Percentiles rank a stretch among this genome's conserved stretches.
Evolutionary conservation across 2,113 vertebrate species (phyloP).

Genomic region (Proterorhinus semilunaris): DNA sequence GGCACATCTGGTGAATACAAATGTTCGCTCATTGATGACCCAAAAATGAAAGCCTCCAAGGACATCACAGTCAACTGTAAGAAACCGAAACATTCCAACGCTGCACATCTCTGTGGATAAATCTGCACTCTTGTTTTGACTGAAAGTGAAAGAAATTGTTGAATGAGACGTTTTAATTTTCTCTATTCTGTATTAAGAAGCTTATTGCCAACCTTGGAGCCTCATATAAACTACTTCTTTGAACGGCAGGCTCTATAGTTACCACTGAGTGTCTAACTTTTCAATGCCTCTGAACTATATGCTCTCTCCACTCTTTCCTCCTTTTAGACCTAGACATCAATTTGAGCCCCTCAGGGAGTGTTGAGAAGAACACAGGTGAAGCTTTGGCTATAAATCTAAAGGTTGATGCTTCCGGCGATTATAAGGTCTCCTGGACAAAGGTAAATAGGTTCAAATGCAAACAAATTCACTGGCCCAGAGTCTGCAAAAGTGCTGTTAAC

Average conservation of each 20-base stretch:
- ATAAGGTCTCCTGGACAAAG: conserved; percentile 87
- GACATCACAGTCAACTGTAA: conserved; percentile 89
- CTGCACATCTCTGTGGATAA: neutral
- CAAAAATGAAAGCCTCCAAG: conserved; percentile 71
- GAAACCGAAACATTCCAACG: conserved; percentile 42
- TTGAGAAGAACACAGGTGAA: conserved; percentile 81
- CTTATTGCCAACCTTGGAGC: conserved; percentile 38
- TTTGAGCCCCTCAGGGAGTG: conserved; percentile 80
- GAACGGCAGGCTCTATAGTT: conserved; percentile 41
- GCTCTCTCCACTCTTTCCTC: conserved; percentile 42
- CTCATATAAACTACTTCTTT: conserved; percentile 54
- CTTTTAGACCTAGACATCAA: conserved; percentile 87
- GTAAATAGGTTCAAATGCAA: conserved; percentile 62
- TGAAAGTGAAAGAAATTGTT: conserved; percentile 8
- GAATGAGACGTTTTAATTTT: conserved; percentile 22
- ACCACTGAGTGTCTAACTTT: conserved; percentile 43
- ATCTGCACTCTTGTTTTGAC: conserved; percentile 9
- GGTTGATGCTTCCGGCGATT: conserved; percentile 80
- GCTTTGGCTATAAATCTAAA: conserved; percentile 77
- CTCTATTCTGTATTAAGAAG: conserved; percentile 33
- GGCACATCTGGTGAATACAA: conserved; percentile 86
- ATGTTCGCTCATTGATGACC: conserved; percentile 83
- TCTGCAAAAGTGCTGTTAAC: conserved; percentile 7
- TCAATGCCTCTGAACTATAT: conserved; percentile 47
- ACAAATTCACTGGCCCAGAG: neutral